Evolutionary conservation across 2,113 vertebrate genomes (phyloP), one percentile per base, ranked within the genome.

Genomic region (Phalacrocorax pelagicus): DNA sequence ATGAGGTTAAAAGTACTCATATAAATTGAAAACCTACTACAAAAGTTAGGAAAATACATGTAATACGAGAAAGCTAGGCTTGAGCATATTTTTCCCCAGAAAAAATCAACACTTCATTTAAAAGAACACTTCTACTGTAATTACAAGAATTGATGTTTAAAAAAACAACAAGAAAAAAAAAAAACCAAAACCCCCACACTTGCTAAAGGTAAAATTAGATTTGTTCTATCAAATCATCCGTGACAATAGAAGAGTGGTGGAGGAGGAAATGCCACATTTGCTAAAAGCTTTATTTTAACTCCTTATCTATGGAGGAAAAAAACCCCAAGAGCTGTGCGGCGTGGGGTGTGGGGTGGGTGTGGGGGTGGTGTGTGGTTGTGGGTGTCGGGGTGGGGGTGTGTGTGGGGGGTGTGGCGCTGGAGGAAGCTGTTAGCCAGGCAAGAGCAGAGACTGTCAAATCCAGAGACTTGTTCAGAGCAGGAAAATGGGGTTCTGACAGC

Each of bases 121-220:
- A 72, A 90, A 75, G 23, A 75, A 38, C 34, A 57, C 66, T 80
- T 83, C 24, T 47, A 82, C 69, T 77, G n/a, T 49, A 34, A 54
- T 70, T 32, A 20, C 47, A 47, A 81, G 62, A 88, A 81, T 34
- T 52, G 34, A 47, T 70, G 23, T 65, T 92, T 61, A 36, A 87
- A 89, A 58, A 34, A 81, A 57, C 9, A 49, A 52, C 12, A 57
- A 74, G 8, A 32, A 29, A 34, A 15, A 34, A 40, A 4, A 46
- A 47, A 47, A 47, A 1, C 10, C 12, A 26, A 74, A 66, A 42
- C 18, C 10, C 6, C 26, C 18, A 9, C 57, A 27, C 44, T 69
- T 67, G 58, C 54, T 87, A 77, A 77, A 81, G 36, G 54, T 81
- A 94, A 92, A 88, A 90, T 84, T 63, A 87, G 90, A 81, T 90